Conservation (phyloP, 2,113 vertebrate genomes). For the Probosciger aterrimus region DNA sequence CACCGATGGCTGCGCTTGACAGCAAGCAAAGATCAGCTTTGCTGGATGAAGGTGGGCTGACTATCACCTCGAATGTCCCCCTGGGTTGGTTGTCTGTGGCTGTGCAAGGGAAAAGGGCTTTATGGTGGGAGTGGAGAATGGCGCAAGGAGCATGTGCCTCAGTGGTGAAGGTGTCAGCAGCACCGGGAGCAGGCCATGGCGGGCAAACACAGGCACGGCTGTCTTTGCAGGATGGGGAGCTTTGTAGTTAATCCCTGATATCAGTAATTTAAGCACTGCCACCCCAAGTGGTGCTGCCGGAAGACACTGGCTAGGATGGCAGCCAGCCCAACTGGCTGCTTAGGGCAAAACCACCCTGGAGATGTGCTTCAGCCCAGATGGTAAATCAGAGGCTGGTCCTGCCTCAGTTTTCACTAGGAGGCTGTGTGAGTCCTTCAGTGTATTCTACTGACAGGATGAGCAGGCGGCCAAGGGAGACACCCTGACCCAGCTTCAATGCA, state of each 20-base stretch:
- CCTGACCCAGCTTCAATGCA: neutral
- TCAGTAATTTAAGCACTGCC: neutral
- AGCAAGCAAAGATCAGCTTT: neutral
- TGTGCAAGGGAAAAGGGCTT: neutral
- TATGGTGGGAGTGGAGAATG: accelerated
- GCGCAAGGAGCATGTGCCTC: accelerated
- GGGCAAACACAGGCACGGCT: neutral
- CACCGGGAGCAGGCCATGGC: neutral
- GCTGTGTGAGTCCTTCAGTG: neutral
- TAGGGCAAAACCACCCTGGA: accelerated
- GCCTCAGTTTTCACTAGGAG: neutral
- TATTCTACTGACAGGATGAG: neutral
- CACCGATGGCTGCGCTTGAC: neutral
- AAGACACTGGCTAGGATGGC: neutral
- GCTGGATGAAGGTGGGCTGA: neutral
- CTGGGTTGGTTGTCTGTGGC: accelerated
- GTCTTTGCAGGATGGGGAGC: neutral
- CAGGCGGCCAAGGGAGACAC: neutral
- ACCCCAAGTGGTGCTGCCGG: neutral
- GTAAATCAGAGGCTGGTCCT: neutral
- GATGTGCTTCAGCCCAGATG: neutral
- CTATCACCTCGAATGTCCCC: neutral
- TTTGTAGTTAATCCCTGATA: neutral
- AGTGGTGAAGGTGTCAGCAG: neutral
- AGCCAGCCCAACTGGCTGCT: neutral